Evolutionary conservation across 2,888 invertebrate species (phyloP), one percentile per base, ranked within the genome.

Genomic region (Sabellastarte sp.): DNA sequence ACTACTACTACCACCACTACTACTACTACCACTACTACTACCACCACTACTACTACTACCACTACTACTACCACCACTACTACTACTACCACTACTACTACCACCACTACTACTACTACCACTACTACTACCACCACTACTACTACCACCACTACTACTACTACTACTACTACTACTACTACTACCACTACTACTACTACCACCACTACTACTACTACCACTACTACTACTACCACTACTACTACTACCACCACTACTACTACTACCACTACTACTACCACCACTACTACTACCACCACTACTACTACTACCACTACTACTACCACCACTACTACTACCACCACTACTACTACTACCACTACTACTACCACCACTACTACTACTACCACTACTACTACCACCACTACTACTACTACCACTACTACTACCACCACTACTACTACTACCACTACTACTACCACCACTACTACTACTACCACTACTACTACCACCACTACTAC

Each of bases 131-230:
- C 50, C 20, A 50, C 50, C 20, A 50, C 50, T 50, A 50, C 50
- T 50, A 50, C 50, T 50, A 50, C 50, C 20, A 50, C 50, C 20
- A 50, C 50, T 50, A 50, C 50, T 50, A 50, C 50, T 50, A 50
- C 50, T 50, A 50, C 50, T 50, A 50, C 50, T 50, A 50, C 50
- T 50, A 50, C 50, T 50, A 50, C 50, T 50, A 50, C 50, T 50
- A 50, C 50, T 50, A 50, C 50, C 20, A 50, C 50, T 50, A 50
- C 50, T 50, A 50, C 50, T 50, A 50, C 50, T 50, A 50, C 50
- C 20, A 50, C 50, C 20, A 50, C 50, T 50, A 50, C 50, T 50
- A 50, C 50, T 50, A 50, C 50, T 50, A 50, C 50, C 20, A 50
- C 50, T 50, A 50, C 50, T 50, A 50, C 50, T 50, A 50, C 50